Evolutionary conservation across 2,888 invertebrate species (phyloP).

Genomic region (Mechanitis messenoides): DNA sequence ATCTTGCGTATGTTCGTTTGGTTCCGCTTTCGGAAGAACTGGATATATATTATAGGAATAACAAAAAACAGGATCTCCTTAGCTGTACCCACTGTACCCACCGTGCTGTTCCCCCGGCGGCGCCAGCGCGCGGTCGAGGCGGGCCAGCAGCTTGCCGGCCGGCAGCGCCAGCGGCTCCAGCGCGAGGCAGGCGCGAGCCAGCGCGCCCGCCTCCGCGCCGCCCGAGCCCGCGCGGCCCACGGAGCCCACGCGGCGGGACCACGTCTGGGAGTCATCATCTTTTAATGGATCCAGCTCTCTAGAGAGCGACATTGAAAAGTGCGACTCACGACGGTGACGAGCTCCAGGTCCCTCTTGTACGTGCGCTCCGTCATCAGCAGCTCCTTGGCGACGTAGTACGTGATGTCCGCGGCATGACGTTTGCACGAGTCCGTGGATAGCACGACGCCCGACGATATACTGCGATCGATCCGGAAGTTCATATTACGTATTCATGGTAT

Average conservation of each 20-base stretch:
- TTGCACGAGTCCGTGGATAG: conserved; percentile 38
- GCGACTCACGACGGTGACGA: conserved; percentile 87
- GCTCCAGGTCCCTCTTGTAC: conserved; percentile 95
- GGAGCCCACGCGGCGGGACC: conserved; percentile 54
- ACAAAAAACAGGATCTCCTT: too few relatives aligned
- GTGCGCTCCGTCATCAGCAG: conserved; percentile 96
- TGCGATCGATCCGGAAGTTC: conserved; percentile 26
- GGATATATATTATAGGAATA: too few relatives aligned
- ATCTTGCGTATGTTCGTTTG: too few relatives aligned
- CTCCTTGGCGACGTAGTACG: conserved; percentile 92
- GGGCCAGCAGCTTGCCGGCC: conserved; percentile 83
- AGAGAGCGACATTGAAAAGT: neutral
- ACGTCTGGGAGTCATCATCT: conserved; percentile 42
- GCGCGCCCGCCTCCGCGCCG: conserved; percentile 50
- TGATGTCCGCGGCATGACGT: conserved; percentile 50
- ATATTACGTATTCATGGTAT: too few relatives aligned
- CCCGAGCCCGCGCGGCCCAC: conserved; percentile 39
- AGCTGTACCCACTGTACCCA: neutral
- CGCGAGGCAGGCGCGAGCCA: conserved; percentile 76
- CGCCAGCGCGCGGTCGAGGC: conserved; percentile 83
- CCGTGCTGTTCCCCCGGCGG: conserved; percentile 20
- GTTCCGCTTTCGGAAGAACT: too few relatives aligned
- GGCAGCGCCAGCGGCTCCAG: conserved; percentile 89
- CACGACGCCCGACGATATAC: conserved; percentile 57
- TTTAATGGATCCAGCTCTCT: too few relatives aligned